Percentiles rank a stretch among this genome's conserved stretches.
phyloP scores from a whole-genome alignment of 2,797 vertebrate genomes.

The Paedocypris micromegethes region DNA sequence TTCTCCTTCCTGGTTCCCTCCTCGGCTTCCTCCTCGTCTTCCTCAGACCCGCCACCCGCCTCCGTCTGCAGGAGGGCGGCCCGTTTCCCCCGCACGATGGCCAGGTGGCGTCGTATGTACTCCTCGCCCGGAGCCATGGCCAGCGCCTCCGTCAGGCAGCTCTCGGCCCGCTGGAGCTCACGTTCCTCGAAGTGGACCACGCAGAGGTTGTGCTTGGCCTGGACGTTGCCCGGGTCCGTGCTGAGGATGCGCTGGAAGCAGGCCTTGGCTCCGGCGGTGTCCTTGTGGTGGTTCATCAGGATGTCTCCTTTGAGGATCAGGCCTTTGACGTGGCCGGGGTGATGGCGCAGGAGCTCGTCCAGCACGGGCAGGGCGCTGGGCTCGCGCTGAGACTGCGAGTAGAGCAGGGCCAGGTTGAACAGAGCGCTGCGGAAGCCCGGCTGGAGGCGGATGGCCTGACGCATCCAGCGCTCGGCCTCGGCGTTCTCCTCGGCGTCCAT shows the following conservation, averaged over 20 bases:
- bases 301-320: slow-evolving; percentile 97
- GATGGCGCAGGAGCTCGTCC: slow-evolving; percentile 82
- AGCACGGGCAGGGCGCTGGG: slow-evolving; percentile 83
- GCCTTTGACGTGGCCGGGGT: slow-evolving; percentile 93
- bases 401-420: slow-evolving; percentile 92
- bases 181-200: slow-evolving; percentile 96
- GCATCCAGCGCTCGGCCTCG: slow-evolving; percentile 94
- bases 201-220: slow-evolving; percentile 95
- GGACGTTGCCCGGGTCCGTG: slow-evolving; percentile 90
- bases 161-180: slow-evolving; percentile 82
- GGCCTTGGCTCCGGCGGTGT: slow-evolving; percentile 83
- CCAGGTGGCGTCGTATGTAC: slow-evolving; percentile 89
- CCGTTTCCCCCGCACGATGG: slow-evolving; percentile 90
- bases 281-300: slow-evolving; percentile 97
- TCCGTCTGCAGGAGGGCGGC: slow-evolving; percentile 64
- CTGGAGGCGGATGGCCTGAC: slow-evolving; percentile 85
- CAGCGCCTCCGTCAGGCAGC: slow-evolving; percentile 86
- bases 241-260: slow-evolving; percentile 89
- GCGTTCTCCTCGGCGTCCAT: slow-evolving; percentile 90
- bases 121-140: slow-evolving; percentile 90
- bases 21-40: slow-evolving; percentile 56
- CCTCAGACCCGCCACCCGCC: slow-evolving; percentile 41
- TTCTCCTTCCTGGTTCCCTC: slow-evolving; percentile 64
- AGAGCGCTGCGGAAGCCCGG: slow-evolving; percentile 90
- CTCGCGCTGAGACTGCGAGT: slow-evolving; percentile 88